Conservation (phyloP, 2,888 invertebrate species). For the Campoletis raptor region DNA sequence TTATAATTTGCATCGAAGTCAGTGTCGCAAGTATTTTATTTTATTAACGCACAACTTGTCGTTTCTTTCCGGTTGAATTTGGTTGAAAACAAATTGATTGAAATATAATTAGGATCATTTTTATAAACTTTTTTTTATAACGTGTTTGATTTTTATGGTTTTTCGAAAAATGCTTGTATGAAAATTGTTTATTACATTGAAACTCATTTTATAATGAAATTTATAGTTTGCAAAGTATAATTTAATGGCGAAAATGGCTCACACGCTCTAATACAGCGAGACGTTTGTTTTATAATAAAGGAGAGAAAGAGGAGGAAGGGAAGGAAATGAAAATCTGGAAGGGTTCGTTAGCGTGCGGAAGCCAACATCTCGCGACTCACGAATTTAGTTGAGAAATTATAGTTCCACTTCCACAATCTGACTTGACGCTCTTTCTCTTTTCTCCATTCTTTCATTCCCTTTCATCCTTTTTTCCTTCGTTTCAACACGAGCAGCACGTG, state of each 20-base stretch:
- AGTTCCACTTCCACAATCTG: slow-evolving; percentile 51
- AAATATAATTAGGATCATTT: background rate
- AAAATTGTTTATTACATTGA: background rate
- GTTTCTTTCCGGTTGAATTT: background rate
- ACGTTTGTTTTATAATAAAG: background rate
- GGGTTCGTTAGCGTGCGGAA: slow-evolving; percentile 48
- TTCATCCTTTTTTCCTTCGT: slow-evolving; percentile 11
- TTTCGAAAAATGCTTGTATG: background rate
- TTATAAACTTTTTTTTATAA: background rate
- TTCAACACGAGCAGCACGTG: slow-evolving; percentile 61
- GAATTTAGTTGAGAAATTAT: slow-evolving; percentile 60
- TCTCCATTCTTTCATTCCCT: background rate
- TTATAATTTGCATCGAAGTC: too few species aligned
- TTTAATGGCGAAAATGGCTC: background rate
- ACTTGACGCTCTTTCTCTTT: background rate
- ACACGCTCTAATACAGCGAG: background rate
- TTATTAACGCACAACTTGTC: background rate
- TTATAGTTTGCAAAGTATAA: background rate
- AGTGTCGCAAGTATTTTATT: background rate
- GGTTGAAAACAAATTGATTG: background rate
- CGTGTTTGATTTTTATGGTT: background rate
- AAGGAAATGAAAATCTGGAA: slow-evolving; percentile 18
- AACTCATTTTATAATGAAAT: background rate
- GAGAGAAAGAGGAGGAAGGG: background rate
- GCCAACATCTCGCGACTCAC: slow-evolving; percentile 30